Evolutionary conservation across 1,140 invertebrate genomes (phyloP), one percentile per base, ranked within the genome.

Genomic region (Andrena cerasifolii): DNA sequence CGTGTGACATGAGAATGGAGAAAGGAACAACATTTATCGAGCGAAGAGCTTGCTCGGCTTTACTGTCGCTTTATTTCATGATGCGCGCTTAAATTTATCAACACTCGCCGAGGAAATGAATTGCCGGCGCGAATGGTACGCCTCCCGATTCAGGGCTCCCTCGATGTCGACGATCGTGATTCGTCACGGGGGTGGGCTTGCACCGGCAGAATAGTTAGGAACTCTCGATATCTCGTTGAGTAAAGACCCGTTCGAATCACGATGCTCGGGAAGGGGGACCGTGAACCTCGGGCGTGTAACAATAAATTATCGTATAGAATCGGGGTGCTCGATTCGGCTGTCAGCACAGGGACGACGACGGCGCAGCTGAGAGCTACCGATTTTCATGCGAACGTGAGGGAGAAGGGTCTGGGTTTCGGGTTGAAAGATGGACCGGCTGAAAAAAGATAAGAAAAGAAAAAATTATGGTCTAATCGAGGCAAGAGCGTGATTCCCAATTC

Each of bases 341-440:
- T 67, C 84, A 79, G 76, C 79, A 82, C 84, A 80, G 82, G 71
- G 84, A 85, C 76, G 83, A 85, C 84, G 84, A 83, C 68, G 83
- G 82, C 89, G 87, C 83, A 86, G 89, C 91, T 90, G 92, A 93
- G 92, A 93, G 92, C 91, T 93, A 90, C 90, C 89, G 84, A 87
- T 88, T 40, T 40, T 93, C 92, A 94, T 90, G 94, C 91, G 88
- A 93, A 89, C 86, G 92, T 91, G 86, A 94, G 91, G 92, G 94
- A 94, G 89, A 95, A 95, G 65, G 94, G 94, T 92, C 94, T 90
- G 78, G 94, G 94, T 92, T 94, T 94, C 81, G 93, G 90, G 93
- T 95, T 95, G 93, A 94, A 95, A 89, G 94, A 93, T 91, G 93
- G 93, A 91, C 90, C 91, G 90, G 94, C 94, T 95, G 94, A 93